Evolutionary conservation across 2,888 invertebrate species (phyloP), one percentile per base, ranked within the genome.

Genomic region (Osmoderma eremita): DNA sequence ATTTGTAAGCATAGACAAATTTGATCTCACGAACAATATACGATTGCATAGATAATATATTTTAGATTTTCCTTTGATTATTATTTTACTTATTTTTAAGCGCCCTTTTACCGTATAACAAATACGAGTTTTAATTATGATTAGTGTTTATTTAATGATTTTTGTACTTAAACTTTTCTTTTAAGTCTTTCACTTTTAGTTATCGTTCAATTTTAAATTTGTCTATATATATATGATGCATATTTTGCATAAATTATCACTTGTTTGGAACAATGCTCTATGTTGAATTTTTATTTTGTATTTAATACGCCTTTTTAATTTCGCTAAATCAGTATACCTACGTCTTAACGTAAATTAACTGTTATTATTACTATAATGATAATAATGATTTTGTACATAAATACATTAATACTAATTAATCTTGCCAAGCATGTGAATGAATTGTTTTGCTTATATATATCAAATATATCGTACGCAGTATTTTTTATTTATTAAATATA

Each of bases 351-450:
- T n/a, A n/a, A n/a, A n/a, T n/a, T n/a, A n/a, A n/a, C n/a, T n/a
- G n/a, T n/a, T n/a, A n/a, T n/a, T n/a, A n/a, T n/a, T n/a, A n/a
- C n/a, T n/a, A n/a, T n/a, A n/a, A n/a, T n/a, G n/a, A n/a, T n/a
- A n/a, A n/a, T n/a, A n/a, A 6, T 30, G 6, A 30, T 30, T 30
- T 30, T 30, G 30, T 30, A 30, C 10, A 30, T 20, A 20, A 18
- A 24, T 10, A 38, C 6, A 54, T 17, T 39, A 48, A 20, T 48
- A n/a, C 13, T 12, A 42, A 56, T 36, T 58, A 65, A 58, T 65
- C 65, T 65, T 65, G 65, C 65, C 65, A 65, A 65, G 65, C 65
- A 65, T 65, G 65, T 58, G 58, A 30, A 30, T 65, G 38, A 65
- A 42, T 56, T 65, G 20, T 38, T 48, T 56, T 38, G 58, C 58